Evolutionary conservation across 2,797 vertebrate species (phyloP).

Genomic region (Cynodonichthys magdalenae): DNA sequence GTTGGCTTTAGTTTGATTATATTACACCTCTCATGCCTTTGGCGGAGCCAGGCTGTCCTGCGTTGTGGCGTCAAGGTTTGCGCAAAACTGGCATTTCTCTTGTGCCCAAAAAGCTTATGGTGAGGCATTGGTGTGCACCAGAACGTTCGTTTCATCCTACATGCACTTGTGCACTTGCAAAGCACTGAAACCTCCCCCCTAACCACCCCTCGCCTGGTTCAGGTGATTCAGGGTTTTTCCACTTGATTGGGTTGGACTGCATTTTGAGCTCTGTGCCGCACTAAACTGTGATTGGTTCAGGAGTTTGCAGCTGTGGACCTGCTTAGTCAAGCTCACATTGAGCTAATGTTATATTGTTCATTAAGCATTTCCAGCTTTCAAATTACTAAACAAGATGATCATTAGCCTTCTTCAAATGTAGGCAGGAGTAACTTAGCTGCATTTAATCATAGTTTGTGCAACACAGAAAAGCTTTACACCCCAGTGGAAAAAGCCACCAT

Average conservation of each 20-base stretch:
- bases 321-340: too few species aligned
- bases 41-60: constrained; percentile 92
- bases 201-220: constrained; percentile 33
- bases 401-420: neutral
- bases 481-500: constrained; percentile 29
- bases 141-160: constrained; percentile 69
- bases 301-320: neutral
- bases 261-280: neutral
- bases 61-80: constrained; percentile 99
- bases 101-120: constrained; percentile 94
- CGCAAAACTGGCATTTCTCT: constrained; percentile 99
- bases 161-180: constrained; percentile 60
- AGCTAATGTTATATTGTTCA: neutral
- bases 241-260: constrained; percentile 6
- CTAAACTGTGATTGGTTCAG: neutral
- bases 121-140: constrained; percentile 92
- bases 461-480: neutral
- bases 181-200: constrained; percentile 26
- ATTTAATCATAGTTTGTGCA: neutral
- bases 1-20: constrained; percentile 96
- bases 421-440: too few species aligned
- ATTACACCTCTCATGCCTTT: constrained; percentile 91
- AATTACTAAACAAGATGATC: neutral
- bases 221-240: constrained; percentile 42
- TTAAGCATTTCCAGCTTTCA: neutral